Evolutionary conservation across 2,888 invertebrate species (phyloP).

Genomic region (Cheilosia grossa): DNA sequence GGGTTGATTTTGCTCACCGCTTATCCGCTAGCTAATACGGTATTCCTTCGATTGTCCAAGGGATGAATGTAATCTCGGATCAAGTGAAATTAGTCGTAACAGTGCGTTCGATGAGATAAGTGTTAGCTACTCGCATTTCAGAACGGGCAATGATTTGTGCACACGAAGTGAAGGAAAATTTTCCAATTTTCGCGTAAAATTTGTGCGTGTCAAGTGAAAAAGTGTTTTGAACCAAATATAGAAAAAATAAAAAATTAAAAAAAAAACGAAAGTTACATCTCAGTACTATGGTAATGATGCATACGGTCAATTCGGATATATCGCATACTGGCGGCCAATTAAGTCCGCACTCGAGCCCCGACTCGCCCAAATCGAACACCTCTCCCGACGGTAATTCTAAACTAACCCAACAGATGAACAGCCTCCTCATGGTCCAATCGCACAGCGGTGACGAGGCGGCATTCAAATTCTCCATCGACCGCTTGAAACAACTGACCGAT

Average conservation of each 20-base stretch:
- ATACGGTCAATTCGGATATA: conserved; percentile 79
- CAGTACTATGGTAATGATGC: conserved; percentile 83
- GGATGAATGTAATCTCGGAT: conserved; percentile 70
- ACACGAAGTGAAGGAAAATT: conserved; percentile 38
- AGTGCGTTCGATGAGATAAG: conserved; percentile 70
- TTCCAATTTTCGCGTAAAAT: conserved; percentile 1
- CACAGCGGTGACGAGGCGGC: conserved; percentile 60
- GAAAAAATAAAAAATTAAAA: neutral
- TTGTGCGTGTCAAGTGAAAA: conserved; percentile 24
- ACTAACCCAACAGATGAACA: conserved; percentile 59
- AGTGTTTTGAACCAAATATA: conserved; percentile 14
- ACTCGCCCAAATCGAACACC: conserved; percentile 82
- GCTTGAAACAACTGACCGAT: conserved; percentile 82
- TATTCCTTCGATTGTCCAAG: conserved; percentile 41
- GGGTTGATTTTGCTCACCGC: conserved; percentile 45
- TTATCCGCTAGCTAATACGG: conserved; percentile 30
- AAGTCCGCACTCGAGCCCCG: conserved; percentile 82
- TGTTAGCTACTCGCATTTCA: conserved; percentile 5
- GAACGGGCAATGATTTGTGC: conserved; percentile 31
- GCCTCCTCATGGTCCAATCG: conserved; percentile 60
- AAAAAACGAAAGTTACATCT: neutral
- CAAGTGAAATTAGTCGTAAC: conserved; percentile 68
- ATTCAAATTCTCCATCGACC: conserved; percentile 81
- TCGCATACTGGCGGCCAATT: conserved; percentile 79
- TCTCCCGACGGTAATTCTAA: conserved; percentile 77